Evolutionary conservation across 2,113 vertebrate species (phyloP).

Genomic region (Capreolus pygargus): DNA sequence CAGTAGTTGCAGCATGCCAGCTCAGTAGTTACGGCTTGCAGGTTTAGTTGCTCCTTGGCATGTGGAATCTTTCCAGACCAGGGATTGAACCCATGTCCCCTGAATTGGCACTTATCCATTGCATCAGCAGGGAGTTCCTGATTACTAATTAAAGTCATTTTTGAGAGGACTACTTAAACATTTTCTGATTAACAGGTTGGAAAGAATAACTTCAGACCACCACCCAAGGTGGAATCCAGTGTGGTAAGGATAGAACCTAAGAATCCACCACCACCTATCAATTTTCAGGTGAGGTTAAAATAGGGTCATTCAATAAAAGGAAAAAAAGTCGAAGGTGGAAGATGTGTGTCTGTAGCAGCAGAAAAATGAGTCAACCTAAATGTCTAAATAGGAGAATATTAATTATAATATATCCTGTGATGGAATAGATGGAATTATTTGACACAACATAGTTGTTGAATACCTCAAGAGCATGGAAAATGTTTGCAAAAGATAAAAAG

Average conservation of each 20-base stretch:
- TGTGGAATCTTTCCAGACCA: not conserved
- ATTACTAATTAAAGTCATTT: conserved; percentile 35
- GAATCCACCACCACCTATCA: conserved; percentile 96
- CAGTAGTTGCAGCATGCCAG: not conserved
- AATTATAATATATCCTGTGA: not conserved
- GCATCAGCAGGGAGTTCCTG: not conserved
- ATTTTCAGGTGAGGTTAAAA: conserved; percentile 91
- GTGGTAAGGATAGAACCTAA: conserved; percentile 97
- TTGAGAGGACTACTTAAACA: conserved; percentile 29
- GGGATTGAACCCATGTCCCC: not conserved
- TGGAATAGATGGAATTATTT: not conserved
- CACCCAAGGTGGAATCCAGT: conserved; percentile 99
- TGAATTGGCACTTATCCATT: not conserved
- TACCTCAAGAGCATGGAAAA: not conserved
- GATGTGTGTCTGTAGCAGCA: not conserved
- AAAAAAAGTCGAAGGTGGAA: not conserved
- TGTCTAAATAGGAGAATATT: not conserved
- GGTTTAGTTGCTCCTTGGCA: not conserved
- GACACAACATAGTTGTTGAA: not conserved
- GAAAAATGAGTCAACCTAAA: not conserved
- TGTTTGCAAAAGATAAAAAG: not conserved
- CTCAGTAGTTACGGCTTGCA: not conserved
- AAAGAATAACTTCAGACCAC: conserved; percentile 97
- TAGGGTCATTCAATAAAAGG: not conserved
- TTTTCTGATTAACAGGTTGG: conserved; percentile 88